Evolutionary conservation across 1,140 invertebrate genomes (phyloP), one percentile per base, ranked within the genome.

Genomic region (Phocides pigmalion): DNA sequence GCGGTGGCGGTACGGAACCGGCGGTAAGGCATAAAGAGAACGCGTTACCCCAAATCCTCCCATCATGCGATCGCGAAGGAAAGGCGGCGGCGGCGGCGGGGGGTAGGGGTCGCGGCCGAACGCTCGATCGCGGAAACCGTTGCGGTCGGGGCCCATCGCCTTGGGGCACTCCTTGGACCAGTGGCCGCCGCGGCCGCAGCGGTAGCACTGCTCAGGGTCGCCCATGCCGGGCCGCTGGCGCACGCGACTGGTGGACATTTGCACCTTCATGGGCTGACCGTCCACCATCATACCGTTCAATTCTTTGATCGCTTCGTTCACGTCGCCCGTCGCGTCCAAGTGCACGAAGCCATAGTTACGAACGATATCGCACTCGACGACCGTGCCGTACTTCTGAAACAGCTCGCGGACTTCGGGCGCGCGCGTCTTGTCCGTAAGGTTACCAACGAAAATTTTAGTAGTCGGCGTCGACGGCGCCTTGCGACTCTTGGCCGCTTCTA

Each of bases 151-250:
- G 66, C 94, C 95, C 88, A 95, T 93, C 65, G 94, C 94, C 79
- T 94, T 94, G 62, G 97, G 97, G 92, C 97, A 98, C 90, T 98
- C 97, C 94, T 97, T 98, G 72, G 97, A 98, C 97, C 97, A 98
- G 93, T 98, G 97, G 68, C 97, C 97, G 78, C 96, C 96, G 86
- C 96, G 94, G 61, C 97, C 97, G 94, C 97, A 98, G 89, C 97
- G 94, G 92, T 98, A 98, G 93, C 97, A 98, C 85, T 97, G 97
- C 84, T 97, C 97, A 82, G 97, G 97, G 91, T 98, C 97, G 74
- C 97, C 97, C 97, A 98, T 98, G 70, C 97, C 97, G 71, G 97
- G 97, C 84, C 97, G 95, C 84, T 97, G 97, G 70, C 97, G 93
- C 5, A 98, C 97, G 84, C 96, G 95, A 89, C 97, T 97, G 51